Evolutionary conservation across 1,140 invertebrate genomes (phyloP), one percentile per base, ranked within the genome.

Genomic region (Zaprionus lachaisei): DNA sequence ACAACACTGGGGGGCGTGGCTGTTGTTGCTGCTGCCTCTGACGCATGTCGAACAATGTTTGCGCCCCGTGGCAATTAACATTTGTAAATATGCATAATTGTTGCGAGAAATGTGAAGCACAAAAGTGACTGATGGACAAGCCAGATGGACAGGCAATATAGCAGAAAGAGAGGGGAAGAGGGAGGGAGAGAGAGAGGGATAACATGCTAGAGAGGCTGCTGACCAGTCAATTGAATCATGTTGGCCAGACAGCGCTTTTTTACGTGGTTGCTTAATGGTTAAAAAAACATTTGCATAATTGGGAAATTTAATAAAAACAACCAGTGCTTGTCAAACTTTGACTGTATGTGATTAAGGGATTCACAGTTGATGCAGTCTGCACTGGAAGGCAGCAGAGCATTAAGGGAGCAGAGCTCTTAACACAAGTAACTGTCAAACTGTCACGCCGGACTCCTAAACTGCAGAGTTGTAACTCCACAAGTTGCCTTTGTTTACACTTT

Each of bases 41-140:
- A 69, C 38, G 37, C 68, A 26, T 64, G 80, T 66, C 62, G 64
- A 89, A 87, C 84, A 90, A 81, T 87, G 81, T 73, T 81, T 81
- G 62, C 81, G 78, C 78, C 74, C 81, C 74, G 28, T 55, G 82
- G 76, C 85, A 90, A 90, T 90, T 90, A 90, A 90, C 85, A 91
- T 90, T 90, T 91, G 86, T 86, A 90, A 90, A 90, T 90, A 91
- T 90, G 86, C 85, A 90, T 90, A 85, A 91, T 90, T 90, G 85
- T 80, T 69, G 68, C 56, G 67, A 79, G 70, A 74, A 81, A 83
- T 80, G 73, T 67, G 71, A 37, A 69, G 7, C 6, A 28, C 26
- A 57, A 24, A 64, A 28, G 20, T 31, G 38, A 31, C n/a, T 9
- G 56, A 58, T 20, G 17, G 6, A 54, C 47, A 17, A 22, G 55